These are phyloP conservation scores for Caranx ignobilis DNA, from an alignment of 2,113 vertebrate genomes.

Conservation along the genomic window DNA sequence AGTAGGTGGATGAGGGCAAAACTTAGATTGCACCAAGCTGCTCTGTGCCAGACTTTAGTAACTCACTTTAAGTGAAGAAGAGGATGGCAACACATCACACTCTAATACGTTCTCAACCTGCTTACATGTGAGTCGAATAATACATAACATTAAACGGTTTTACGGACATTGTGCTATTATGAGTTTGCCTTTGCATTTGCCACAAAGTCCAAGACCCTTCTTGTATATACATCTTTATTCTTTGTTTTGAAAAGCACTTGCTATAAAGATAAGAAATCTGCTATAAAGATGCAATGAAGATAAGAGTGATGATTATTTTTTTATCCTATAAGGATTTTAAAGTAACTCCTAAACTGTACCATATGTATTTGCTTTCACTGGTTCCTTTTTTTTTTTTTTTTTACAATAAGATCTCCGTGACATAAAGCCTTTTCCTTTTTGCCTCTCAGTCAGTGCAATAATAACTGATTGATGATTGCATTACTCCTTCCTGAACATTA, in stretches of 20 bases:
- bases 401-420: neutral
- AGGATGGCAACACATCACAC: neutral
- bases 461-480: conserved; percentile 13
- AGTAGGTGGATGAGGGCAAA: neutral
- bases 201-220: neutral
- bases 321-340: no score
- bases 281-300: no score
- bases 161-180: neutral
- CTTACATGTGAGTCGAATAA: neutral
- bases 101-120: neutral
- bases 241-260: neutral
- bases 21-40: neutral
- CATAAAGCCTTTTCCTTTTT: neutral
- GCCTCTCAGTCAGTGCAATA: neutral
- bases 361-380: no score
- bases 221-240: neutral
- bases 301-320: no score
- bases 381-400: neutral
- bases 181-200: neutral
- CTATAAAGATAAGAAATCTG: no score
- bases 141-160: neutral
- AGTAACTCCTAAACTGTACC: neutral
- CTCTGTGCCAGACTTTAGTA: neutral
- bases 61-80: neutral
- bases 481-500: neutral